Evolutionary conservation across 2,888 invertebrate species (phyloP).

Genomic region (Oscheius onirici): DNA sequence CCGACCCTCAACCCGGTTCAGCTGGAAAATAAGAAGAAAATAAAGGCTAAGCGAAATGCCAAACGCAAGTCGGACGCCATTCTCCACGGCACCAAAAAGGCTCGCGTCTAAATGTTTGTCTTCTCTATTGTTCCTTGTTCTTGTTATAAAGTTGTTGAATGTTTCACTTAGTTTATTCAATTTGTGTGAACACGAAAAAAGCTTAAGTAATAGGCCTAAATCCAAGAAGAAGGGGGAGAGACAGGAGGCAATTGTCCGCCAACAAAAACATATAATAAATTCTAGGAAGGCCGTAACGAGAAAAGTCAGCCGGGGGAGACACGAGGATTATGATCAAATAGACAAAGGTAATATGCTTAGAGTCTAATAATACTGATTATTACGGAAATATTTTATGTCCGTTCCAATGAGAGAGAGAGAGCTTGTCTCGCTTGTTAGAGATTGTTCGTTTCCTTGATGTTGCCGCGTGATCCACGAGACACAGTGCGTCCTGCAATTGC

Average conservation of each 20-base stretch:
- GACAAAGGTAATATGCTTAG: slow-evolving; percentile 23
- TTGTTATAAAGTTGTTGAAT: slow-evolving; percentile 4
- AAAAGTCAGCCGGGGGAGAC: slow-evolving; percentile 57
- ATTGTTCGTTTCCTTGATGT: slow-evolving; percentile 29
- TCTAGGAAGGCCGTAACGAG: slow-evolving; percentile 65
- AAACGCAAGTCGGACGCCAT: neutral
- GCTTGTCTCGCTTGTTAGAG: slow-evolving; percentile 4
- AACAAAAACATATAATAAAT: slow-evolving; percentile 50
- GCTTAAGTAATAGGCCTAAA: slow-evolving; percentile 43
- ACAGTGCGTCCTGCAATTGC: slow-evolving; percentile 13
- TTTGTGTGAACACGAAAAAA: too few species aligned
- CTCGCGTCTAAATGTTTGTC: neutral
- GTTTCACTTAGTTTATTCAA: neutral
- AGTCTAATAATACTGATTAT: slow-evolving; percentile 1
- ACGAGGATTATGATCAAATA: slow-evolving; percentile 9
- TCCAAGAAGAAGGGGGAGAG: slow-evolving; percentile 33
- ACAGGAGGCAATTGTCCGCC: too few species aligned
- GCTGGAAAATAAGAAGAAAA: slow-evolving; percentile 26
- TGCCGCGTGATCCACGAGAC: slow-evolving; percentile 24
- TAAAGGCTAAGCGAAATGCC: slow-evolving; percentile 12
- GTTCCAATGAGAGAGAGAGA: neutral
- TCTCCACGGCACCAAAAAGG: slow-evolving; percentile 2
- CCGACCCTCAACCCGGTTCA: slow-evolving; percentile 17
- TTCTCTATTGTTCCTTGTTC: neutral
- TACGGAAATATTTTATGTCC: neutral